Conservation (phyloP, 2,797 vertebrate genomes). For the Microctenopoma lineatum region DNA sequence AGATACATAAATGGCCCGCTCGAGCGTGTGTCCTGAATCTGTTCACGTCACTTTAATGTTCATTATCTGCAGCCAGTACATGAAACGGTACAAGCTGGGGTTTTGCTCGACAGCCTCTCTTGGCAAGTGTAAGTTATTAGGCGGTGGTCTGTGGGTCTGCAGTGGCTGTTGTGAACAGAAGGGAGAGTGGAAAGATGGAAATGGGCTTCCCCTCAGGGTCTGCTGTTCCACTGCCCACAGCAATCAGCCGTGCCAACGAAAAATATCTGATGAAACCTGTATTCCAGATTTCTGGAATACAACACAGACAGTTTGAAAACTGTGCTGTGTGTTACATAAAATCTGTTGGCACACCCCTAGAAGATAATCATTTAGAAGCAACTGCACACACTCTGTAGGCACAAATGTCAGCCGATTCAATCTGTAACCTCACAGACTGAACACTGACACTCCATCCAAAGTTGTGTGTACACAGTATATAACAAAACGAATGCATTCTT, state of each 20-base stretch:
- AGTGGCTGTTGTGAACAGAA: conserved; percentile 69
- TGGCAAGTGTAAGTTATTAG: conserved; percentile 66
- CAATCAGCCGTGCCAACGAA: conserved; percentile 57
- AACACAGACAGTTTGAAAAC: conserved; percentile 20
- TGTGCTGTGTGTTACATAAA: conserved; percentile 29
- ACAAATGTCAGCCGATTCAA: conserved; percentile 29
- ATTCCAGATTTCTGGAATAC: conserved; percentile 17
- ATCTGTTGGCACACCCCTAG: conserved; percentile 51
- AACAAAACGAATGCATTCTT: conserved; percentile 8
- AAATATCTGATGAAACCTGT: conserved; percentile 58
- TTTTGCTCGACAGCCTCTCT: conserved; percentile 59
- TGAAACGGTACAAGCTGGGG: conserved; percentile 62
- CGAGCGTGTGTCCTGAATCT: conserved; percentile 38
- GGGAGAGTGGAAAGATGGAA: conserved; percentile 68
- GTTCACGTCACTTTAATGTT: conserved; percentile 54
- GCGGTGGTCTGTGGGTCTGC: conserved; percentile 60
- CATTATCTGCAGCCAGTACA: conserved; percentile 60
- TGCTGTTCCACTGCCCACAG: conserved; percentile 72
- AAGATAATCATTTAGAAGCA: conserved; percentile 30
- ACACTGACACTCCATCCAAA: conserved; percentile 4
- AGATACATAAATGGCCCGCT: conserved; percentile 21
- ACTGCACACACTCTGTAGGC: conserved; percentile 13
- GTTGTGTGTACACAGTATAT: background rate
- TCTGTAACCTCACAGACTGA: background rate
- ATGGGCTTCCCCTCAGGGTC: conserved; percentile 67